A percentile compares a stretch with the other conserved stretches of the same genome.
Conservation (phyloP, 2,797 vertebrate species). For the Chaunax sp. region DNA sequence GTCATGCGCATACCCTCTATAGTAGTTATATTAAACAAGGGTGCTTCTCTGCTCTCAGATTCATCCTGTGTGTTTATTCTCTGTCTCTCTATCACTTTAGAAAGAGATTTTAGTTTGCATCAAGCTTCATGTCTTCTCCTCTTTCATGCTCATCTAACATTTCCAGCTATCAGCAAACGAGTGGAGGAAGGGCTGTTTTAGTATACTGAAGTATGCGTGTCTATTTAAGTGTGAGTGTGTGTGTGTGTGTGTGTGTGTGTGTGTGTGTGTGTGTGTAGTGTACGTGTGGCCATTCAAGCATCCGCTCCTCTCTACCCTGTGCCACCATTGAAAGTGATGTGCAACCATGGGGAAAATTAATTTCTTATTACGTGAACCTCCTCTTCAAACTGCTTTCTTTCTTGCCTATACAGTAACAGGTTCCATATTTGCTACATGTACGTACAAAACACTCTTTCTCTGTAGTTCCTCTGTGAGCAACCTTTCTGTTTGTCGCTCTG, state of each 20-base stretch:
- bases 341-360: conserved; percentile 69
- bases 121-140: conserved; percentile 20
- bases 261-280: neutral
- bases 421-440: conserved; percentile 5
- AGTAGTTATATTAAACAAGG: too few relatives aligned
- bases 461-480: conserved; percentile 14
- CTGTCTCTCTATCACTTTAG: neutral
- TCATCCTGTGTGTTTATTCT: too few relatives aligned
- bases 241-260: conserved; percentile 11
- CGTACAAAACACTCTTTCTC: conserved; percentile 13
- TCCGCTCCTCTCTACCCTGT: conserved; percentile 14
- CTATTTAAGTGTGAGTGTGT: conserved; percentile 4
- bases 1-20: too few relatives aligned
- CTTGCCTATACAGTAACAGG: conserved; percentile 13
- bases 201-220: conserved; percentile 11
- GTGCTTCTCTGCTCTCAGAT: neutral
- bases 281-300: conserved; percentile 28
- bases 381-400: conserved; percentile 9
- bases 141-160: conserved; percentile 8
- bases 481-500: conserved; percentile 1
- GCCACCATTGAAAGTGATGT: conserved; percentile 38
- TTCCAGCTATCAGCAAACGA: conserved; percentile 24
- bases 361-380: conserved; percentile 45
- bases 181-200: conserved; percentile 16
- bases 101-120: conserved; percentile 3